A percentile compares a stretch with the other conserved stretches of the same genome.
phyloP scores from a whole-genome alignment of 2,797 vertebrate genomes.

The Chloroceryle inda region DNA sequence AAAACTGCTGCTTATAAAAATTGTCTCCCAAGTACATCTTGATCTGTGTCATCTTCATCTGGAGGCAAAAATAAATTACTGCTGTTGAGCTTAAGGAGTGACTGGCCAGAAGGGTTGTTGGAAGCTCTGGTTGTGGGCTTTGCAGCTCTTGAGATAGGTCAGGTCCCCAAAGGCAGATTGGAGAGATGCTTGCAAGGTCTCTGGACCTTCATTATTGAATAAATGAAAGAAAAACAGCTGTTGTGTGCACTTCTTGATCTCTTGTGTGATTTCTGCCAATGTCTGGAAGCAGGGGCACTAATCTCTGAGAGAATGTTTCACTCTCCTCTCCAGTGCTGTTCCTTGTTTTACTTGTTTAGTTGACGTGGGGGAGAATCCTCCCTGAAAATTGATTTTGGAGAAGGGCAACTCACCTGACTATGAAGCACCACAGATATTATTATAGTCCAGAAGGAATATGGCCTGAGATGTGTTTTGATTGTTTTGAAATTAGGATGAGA shows the following conservation, averaged over 20 bases:
- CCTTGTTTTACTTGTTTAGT: neutral
- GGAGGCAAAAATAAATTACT: neutral
- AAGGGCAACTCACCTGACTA: neutral
- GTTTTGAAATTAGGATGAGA: neutral
- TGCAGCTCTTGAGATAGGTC: neutral
- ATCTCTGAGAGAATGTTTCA: constrained; percentile 28
- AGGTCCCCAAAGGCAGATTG: neutral
- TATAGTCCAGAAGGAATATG: neutral
- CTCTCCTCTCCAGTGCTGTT: neutral
- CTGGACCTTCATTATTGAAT: neutral
- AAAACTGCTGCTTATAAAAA: neutral
- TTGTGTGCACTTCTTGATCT: neutral
- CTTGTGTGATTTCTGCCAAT: constrained; percentile 2
- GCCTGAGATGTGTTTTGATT: neutral
- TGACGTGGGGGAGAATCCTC: constrained; percentile 9
- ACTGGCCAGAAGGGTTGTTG: neutral
- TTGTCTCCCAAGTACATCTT: neutral
- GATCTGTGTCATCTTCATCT: neutral
- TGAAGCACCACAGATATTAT: neutral
- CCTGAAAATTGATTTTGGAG: constrained; percentile 20
- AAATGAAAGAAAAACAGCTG: neutral
- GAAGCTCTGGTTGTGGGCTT: neutral
- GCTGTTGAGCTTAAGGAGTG: neutral
- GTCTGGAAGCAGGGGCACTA: neutral
- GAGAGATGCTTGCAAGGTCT: neutral